phyloP scores from a whole-genome alignment of 2,888 invertebrate genomes.

The Orthonychiurus folsomi region DNA sequence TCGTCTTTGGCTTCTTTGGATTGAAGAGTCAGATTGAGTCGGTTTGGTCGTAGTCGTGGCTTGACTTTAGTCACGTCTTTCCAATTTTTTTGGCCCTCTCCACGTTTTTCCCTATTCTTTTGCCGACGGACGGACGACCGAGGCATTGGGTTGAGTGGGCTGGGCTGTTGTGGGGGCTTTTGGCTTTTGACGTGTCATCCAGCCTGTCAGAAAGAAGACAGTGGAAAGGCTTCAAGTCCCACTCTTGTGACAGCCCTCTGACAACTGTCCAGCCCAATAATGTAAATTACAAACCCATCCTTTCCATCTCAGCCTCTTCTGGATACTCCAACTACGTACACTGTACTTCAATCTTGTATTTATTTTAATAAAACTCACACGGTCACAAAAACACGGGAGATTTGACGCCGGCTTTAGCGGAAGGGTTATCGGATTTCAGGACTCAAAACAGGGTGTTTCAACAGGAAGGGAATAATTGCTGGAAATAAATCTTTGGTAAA shows the following conservation, averaged over 20 bases:
- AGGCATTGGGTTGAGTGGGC: background rate
- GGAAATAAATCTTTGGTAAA: no score
- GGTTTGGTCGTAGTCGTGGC: background rate
- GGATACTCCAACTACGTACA: no score
- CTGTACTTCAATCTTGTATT: no score
- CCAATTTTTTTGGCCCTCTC: background rate
- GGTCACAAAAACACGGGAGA: no score
- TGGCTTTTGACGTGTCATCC: constrained; percentile 24
- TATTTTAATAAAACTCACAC: no score
- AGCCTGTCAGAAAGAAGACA: constrained; percentile 20
- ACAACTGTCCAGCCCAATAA: background rate
- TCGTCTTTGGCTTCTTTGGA: background rate
- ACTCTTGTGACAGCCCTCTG: constrained; percentile 17
- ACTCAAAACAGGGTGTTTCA: no score
- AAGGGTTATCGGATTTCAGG: no score
- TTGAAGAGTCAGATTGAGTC: background rate
- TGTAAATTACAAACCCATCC: background rate
- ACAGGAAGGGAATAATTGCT: no score
- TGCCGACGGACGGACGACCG: no score
- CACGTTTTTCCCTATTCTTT: no score
- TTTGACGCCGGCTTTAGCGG: no score
- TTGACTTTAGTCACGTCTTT: background rate
- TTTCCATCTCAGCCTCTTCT: no score
- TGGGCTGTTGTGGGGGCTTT: background rate
- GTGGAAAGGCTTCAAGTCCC: constrained; percentile 17